Conservation (phyloP, 2,113 vertebrate species). For the Myrmecobius fasciatus region DNA sequence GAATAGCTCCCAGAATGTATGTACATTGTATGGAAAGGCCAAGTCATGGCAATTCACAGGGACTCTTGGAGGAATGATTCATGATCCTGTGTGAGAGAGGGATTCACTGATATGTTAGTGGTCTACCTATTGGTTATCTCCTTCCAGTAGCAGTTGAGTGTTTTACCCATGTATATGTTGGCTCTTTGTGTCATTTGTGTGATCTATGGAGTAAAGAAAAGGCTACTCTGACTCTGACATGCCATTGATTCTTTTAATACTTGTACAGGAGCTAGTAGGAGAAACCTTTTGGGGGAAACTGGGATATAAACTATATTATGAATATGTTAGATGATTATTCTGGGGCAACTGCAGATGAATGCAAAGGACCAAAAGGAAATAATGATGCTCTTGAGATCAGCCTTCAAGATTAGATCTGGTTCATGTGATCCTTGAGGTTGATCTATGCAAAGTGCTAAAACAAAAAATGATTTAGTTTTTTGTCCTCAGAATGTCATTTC, state of each 20-base stretch:
- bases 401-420: background rate
- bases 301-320: background rate
- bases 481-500: background rate
- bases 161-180: background rate
- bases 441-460: background rate
- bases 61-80: background rate
- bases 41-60: background rate
- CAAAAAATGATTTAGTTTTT: background rate
- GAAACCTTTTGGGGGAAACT: background rate
- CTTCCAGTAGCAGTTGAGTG: background rate
- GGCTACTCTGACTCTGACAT: background rate
- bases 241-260: background rate
- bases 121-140: background rate
- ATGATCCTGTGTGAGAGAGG: background rate
- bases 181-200: background rate
- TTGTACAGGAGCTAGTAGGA: background rate
- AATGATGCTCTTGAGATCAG: background rate
- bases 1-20: background rate
- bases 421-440: background rate
- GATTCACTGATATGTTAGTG: background rate
- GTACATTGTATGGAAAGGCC: background rate
- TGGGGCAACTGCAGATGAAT: background rate
- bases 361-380: background rate
- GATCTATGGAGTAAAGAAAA: background rate
- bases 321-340: background rate